Evolutionary conservation across 2,113 vertebrate genomes (phyloP).

Genomic region (Fregetta grallaria): DNA sequence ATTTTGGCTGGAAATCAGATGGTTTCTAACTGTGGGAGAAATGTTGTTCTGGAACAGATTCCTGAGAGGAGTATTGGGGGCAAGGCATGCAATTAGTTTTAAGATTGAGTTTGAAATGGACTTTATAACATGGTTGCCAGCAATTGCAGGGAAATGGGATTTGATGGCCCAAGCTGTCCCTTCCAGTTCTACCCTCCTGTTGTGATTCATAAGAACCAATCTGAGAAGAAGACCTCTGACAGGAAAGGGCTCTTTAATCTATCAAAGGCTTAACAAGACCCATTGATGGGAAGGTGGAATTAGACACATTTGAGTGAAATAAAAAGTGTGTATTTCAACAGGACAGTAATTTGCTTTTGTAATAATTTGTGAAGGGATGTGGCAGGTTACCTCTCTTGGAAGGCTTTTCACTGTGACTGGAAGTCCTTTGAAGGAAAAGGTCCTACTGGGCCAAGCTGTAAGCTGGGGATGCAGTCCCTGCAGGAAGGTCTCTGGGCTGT

Average conservation of each 20-base stretch:
- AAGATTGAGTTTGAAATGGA: slow-evolving; percentile 51
- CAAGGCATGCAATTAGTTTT: slow-evolving; percentile 43
- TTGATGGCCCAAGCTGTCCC: slow-evolving; percentile 2
- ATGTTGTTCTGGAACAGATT: slow-evolving; percentile 48
- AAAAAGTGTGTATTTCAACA: not conserved
- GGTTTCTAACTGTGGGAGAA: slow-evolving; percentile 30
- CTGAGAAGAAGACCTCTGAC: not conserved
- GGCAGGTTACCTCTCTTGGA: not conserved
- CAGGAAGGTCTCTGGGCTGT: not conserved
- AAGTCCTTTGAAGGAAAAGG: not conserved
- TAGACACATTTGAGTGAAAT: not conserved
- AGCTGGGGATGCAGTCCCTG: not conserved
- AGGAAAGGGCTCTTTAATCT: not conserved
- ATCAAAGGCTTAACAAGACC: not conserved
- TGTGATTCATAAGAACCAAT: not conserved
- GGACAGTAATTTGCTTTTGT: not conserved
- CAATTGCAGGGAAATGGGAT: slow-evolving; percentile 33
- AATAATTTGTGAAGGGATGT: not conserved
- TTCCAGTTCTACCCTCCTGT: not conserved
- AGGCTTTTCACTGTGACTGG: not conserved
- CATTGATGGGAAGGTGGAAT: not conserved
- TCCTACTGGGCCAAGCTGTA: not conserved
- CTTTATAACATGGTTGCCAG: slow-evolving; percentile 31
- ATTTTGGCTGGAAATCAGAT: slow-evolving; percentile 38
- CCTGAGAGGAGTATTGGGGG: not conserved